These are phyloP conservation scores for Bellardia bayeri DNA, from an alignment of 2,888 invertebrate species.

Conservation along the genomic window DNA sequence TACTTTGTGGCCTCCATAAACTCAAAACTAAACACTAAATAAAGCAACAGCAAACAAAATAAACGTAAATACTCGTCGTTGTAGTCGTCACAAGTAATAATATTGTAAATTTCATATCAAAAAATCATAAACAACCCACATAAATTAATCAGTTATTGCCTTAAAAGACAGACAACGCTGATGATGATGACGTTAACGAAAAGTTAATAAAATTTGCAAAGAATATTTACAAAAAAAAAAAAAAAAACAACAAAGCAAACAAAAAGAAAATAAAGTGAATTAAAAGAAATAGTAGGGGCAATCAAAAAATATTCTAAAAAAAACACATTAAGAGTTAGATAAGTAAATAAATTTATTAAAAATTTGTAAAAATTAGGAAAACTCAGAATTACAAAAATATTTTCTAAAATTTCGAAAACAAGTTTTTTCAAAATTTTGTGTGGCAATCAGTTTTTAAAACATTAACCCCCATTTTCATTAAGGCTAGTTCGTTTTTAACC, in stretches of 20 bases:
- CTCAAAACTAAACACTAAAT: slow-evolving; percentile 17
- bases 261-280: not conserved
- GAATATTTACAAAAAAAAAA: not conserved
- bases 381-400: not conserved
- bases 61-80: not conserved
- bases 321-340: not conserved
- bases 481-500: no score
- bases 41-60: not conserved
- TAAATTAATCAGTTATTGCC: slow-evolving; percentile 57
- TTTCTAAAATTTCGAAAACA: not conserved
- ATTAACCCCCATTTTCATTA: not conserved
- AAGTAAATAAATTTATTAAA: not conserved
- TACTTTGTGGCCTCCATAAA: slow-evolving; percentile 28
- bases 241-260: not conserved
- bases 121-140: slow-evolving; percentile 66
- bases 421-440: not conserved
- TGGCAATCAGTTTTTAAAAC: not conserved
- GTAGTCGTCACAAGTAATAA: slow-evolving; percentile 24
- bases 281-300: not conserved
- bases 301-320: not conserved
- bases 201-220: slow-evolving; percentile 23
- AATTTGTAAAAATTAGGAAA: not conserved
- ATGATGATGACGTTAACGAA: not conserved
- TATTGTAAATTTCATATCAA: slow-evolving; percentile 56
- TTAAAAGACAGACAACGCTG: slow-evolving; percentile 6